A percentile compares a stretch with the other conserved stretches of the same genome.
phyloP scores from a whole-genome alignment of 2,888 invertebrate genomes.

The Acleris laterana region DNA sequence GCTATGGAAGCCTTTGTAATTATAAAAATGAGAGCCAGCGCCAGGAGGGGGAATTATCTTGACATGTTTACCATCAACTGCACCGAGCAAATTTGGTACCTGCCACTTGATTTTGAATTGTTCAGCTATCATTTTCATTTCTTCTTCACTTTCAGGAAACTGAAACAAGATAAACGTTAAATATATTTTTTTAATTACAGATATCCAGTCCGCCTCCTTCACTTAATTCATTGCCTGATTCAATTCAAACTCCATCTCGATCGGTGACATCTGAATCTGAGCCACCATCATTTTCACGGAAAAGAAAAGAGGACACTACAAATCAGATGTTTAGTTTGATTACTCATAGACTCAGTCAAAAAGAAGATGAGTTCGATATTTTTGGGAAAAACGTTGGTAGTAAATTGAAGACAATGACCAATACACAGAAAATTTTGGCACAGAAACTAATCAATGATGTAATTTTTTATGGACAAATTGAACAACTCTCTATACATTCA shows the following conservation, averaged over 20 bases:
- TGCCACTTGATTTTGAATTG: slow-evolving; percentile 28
- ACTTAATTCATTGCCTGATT: slow-evolving; percentile 25
- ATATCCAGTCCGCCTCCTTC: slow-evolving; percentile 20
- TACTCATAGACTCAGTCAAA: slow-evolving; percentile 5
- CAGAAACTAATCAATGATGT: slow-evolving; percentile 39
- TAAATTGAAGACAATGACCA: slow-evolving; percentile 37
- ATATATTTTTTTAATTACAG: slow-evolving; percentile 26
- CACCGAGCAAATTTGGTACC: slow-evolving; percentile 7
- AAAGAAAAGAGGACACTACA: slow-evolving; percentile 34
- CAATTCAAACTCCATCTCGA: slow-evolving; percentile 9
- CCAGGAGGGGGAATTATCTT: slow-evolving; percentile 25
- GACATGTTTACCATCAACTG: slow-evolving; percentile 15
- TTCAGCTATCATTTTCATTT: slow-evolving; percentile 29
- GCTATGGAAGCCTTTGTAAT: slow-evolving; percentile 34
- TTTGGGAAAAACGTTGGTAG: slow-evolving; percentile 37
- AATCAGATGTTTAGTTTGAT: slow-evolving; percentile 19
- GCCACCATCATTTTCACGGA: slow-evolving; percentile 25
- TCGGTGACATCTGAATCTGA: slow-evolving; percentile 16
- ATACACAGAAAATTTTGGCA: slow-evolving; percentile 36
- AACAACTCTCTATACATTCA: slow-evolving; percentile 27
- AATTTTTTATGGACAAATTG: slow-evolving; percentile 24
- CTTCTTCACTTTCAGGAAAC: slow-evolving; percentile 28
- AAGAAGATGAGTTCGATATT: slow-evolving; percentile 33
- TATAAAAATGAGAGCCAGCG: slow-evolving; percentile 29
- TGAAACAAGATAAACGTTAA: slow-evolving; percentile 26